Evolutionary conservation across 2,113 vertebrate species (phyloP), one percentile per base, ranked within the genome.

Genomic region (Megaleporinus macrocephalus): DNA sequence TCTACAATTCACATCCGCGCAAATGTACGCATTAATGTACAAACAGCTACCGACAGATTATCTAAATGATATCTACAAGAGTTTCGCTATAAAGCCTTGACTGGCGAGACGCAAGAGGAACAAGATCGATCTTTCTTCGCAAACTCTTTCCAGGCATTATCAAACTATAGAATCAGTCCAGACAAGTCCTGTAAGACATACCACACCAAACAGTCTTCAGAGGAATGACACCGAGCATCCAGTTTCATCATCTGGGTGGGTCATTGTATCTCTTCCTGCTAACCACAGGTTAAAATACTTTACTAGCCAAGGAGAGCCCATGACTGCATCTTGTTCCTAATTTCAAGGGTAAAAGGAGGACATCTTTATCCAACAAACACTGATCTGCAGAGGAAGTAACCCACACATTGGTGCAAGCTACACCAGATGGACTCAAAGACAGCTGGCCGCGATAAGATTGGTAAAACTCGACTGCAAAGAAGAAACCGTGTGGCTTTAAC

Each of bases 41-140:
- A 22, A 57, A 29, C 1, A 10, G 57, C 14, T 12, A 20, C 44
- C 41, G 59, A 66, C 41, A 15, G 41, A 0, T 14, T 27, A 57
- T 66, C 70, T 65, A 55, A 65, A 15, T 81, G 44, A 72, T 14
- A 61, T 24, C 44, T 72, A 24, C 30, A 24, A 68, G 22, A 69
- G 44, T 61, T n/a, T 77, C 14, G 16, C 27, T 20, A 51, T 5
- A 30, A 51, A 49, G 27, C 26, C 69, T 30, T 33, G 26, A 49
- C 26, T 65, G 18, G 14, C 1, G 55, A 41, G 2, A 24, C 44
- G 36, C 22, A 30, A 16, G 61, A 20, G 53, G 20, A 55, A 55
- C 53, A 55, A 61, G 26, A 44, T 7, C 22, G 30, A 68, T 20
- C 30, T 68, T 36, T 36, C 29, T 33, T 29, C 16, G n/a, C 1